Conservation (phyloP, 2,113 vertebrate genomes). For the Saccopteryx bilineata region DNA sequence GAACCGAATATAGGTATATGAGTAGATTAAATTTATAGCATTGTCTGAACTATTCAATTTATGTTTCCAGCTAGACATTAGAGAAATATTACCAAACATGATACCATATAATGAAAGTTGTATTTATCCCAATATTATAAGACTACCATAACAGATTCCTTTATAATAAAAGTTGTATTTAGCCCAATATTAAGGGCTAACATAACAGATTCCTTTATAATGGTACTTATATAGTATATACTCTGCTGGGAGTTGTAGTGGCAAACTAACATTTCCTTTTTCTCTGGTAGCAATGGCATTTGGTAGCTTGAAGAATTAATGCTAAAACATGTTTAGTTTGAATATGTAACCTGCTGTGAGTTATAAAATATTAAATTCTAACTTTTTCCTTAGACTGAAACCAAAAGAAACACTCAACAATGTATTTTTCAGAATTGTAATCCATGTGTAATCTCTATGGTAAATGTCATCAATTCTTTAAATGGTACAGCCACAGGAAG, state of each 20-base stretch:
- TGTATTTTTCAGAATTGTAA: slow-evolving; percentile 40
- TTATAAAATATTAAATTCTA: slow-evolving; percentile 74
- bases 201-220: not conserved
- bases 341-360: slow-evolving; percentile 61
- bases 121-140: slow-evolving; percentile 4
- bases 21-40: not conserved
- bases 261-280: slow-evolving; percentile 25
- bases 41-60: slow-evolving; percentile 23
- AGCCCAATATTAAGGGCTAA: not conserved
- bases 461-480: slow-evolving; percentile 84
- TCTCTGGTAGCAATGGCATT: slow-evolving; percentile 28
- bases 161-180: not conserved
- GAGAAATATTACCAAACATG: not conserved
- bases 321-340: slow-evolving; percentile 67
- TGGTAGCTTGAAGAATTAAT: slow-evolving; percentile 46
- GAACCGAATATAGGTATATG: not conserved
- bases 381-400: slow-evolving; percentile 23
- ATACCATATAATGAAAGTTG: not conserved
- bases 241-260: not conserved
- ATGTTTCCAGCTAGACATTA: not conserved
- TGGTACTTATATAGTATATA: not conserved
- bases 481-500: slow-evolving; percentile 83
- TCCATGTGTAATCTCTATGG: slow-evolving; percentile 59
- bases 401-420: slow-evolving; percentile 31
- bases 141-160: not conserved